Evolutionary conservation across 2,113 vertebrate genomes (phyloP), one percentile per base, ranked within the genome.

Genomic region (Nyctibius bracteatus): DNA sequence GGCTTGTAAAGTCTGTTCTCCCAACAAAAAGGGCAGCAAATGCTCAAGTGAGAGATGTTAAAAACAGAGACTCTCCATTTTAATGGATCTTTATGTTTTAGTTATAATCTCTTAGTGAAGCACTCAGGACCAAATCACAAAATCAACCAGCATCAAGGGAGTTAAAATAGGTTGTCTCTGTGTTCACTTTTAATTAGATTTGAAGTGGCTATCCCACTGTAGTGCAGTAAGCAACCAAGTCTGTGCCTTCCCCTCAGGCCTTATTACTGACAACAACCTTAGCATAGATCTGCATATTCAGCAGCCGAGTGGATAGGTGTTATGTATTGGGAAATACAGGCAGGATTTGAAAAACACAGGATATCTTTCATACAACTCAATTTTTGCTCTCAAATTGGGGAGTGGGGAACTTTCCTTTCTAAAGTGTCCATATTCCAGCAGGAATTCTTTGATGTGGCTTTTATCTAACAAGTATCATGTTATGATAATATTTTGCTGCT

Each of bases 131-230:
- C 10, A 72, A 71, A 63, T 79, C 89, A 66, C 33, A 54, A 71
- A 73, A 77, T 86, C 82, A 87, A 6, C 46, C 78, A 47, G 82
- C 55, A 37, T 79, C 35, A 35, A 79, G 92, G 80, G 43, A 57
- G 7, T 59, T 84, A 51, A 81, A 24, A 23, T 75, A 86, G 41
- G 31, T 84, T 85, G 6, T 82, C 63, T 81, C 66, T 39, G 35
- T 66, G 74, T 73, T 92, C 93, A 39, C 57, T 89, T 96, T 91
- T 94, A 96, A 96, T 98, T 96, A 96, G 86, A 86, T 89, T 88
- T 95, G 90, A 97, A 96, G 88, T 78, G 70, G 52, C 59, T 96
- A 9, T 91, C 84, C 65, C 68, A 52, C 75, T 82, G 59, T 62
- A 88, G 37, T 71, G 52, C 73, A 86, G 30, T 44, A 85, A 71